A percentile compares a stretch with the other conserved stretches of the same genome.
phyloP scores from a whole-genome alignment of 2,797 vertebrate genomes.

The Hylomyscus alleni region DNA sequence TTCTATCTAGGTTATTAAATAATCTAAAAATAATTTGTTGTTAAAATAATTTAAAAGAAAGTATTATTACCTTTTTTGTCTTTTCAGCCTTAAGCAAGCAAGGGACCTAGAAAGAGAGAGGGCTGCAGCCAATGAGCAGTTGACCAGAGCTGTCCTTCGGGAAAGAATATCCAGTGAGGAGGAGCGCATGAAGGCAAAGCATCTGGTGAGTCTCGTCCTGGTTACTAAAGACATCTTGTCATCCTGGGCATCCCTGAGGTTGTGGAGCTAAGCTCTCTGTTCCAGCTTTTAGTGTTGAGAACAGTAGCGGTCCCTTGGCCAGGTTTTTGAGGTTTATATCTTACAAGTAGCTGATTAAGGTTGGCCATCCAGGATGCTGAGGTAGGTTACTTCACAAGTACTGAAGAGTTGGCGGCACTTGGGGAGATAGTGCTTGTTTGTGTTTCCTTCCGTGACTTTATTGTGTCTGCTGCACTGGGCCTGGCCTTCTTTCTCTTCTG shows the following conservation, averaged over 20 bases:
- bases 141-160: slow-evolving; percentile 92
- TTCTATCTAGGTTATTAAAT: background rate
- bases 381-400: background rate
- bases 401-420: background rate
- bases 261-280: background rate
- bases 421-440: background rate
- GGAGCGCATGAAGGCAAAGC: slow-evolving; percentile 91
- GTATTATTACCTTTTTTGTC: slow-evolving; percentile 3
- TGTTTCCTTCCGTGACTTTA: background rate
- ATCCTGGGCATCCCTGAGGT: fast-evolving
- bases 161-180: slow-evolving; percentile 93
- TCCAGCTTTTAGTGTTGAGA: background rate
- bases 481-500: background rate
- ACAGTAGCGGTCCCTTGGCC: slow-evolving; percentile 41
- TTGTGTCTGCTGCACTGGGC: background rate
- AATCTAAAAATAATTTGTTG: background rate
- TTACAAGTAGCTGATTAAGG: slow-evolving; percentile 31
- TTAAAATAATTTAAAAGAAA: background rate
- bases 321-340: slow-evolving; percentile 46
- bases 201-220: slow-evolving; percentile 90
- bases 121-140: slow-evolving; percentile 89
- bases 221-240: fast-evolving
- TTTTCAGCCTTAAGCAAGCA: slow-evolving; percentile 87
- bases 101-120: slow-evolving; percentile 92
- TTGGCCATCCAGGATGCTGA: background rate